Conservation (phyloP, 2,888 invertebrate species). For the Adelognathus sp. region DNA sequence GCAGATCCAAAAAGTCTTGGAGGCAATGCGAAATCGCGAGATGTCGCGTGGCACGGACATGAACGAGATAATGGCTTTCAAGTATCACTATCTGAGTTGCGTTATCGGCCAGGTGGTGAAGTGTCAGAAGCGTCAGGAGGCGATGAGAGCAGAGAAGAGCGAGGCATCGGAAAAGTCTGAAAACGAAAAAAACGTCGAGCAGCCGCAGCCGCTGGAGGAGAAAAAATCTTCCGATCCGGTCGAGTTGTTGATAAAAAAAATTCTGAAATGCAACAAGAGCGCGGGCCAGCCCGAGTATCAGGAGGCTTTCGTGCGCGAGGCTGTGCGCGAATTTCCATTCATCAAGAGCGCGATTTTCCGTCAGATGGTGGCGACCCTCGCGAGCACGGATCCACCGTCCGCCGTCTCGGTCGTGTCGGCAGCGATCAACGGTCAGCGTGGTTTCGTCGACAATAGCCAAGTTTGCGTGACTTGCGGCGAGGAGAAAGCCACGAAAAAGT, state of each 20-base stretch:
- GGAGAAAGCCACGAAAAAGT: conserved; percentile 94
- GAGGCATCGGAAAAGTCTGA: conserved; percentile 78
- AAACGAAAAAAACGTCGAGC: too few relatives aligned
- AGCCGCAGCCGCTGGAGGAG: conserved; percentile 70
- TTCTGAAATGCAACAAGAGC: conserved; percentile 89
- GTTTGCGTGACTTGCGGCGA: conserved; percentile 94
- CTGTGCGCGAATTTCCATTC: conserved; percentile 94
- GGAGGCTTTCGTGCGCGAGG: conserved; percentile 90
- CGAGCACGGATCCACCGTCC: conserved; percentile 88
- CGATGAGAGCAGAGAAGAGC: conserved; percentile 79
- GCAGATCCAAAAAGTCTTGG: conserved; percentile 88
- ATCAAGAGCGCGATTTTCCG: conserved; percentile 94
- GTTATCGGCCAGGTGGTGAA: conserved; percentile 88
- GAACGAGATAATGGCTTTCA: conserved; percentile 95
- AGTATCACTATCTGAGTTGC: conserved; percentile 92
- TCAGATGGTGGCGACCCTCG: conserved; percentile 90
- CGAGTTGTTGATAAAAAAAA: conserved; percentile 89
- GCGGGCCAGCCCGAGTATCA: conserved; percentile 85
- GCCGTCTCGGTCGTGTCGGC: conserved; percentile 89
- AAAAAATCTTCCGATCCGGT: conserved; percentile 85
- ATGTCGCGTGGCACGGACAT: conserved; percentile 91
- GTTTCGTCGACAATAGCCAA: conserved; percentile 86
- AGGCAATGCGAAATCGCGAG: conserved; percentile 92
- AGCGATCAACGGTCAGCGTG: conserved; percentile 94
- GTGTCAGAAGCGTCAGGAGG: conserved; percentile 86